Evolutionary conservation across 1,140 invertebrate species (phyloP).

Genomic region (Lerema accius): DNA sequence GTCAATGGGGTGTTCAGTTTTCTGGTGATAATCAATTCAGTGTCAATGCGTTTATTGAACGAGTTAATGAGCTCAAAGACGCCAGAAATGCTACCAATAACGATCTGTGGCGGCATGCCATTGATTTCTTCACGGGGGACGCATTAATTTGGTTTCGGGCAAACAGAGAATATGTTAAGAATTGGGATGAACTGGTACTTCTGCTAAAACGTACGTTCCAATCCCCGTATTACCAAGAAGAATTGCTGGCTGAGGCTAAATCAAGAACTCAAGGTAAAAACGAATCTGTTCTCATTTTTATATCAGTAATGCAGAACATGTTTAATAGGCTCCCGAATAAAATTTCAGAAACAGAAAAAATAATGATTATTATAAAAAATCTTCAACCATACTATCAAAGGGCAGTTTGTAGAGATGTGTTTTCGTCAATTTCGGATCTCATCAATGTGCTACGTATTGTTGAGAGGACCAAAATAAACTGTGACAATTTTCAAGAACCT

Average conservation of each 20-base stretch:
- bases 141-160: slow-evolving; percentile 49
- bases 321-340: slow-evolving; percentile 47
- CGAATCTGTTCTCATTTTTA: slow-evolving; percentile 46
- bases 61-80: slow-evolving; percentile 43
- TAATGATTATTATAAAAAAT: slow-evolving; percentile 51
- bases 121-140: slow-evolving; percentile 50
- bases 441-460: too few species aligned
- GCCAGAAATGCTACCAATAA: slow-evolving; percentile 41
- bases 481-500: too few species aligned
- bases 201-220: slow-evolving; percentile 38
- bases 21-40: slow-evolving; percentile 40
- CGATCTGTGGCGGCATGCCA: slow-evolving; percentile 40
- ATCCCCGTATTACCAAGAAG: slow-evolving; percentile 47
- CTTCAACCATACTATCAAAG: slow-evolving; percentile 52
- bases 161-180: slow-evolving; percentile 36
- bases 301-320: slow-evolving; percentile 54
- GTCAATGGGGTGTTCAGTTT: slow-evolving; percentile 42
- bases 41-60: slow-evolving; percentile 48
- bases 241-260: slow-evolving; percentile 51
- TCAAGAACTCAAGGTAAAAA: slow-evolving; percentile 44
- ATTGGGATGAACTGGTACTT: slow-evolving; percentile 38
- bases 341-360: slow-evolving; percentile 41
- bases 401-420: too few species aligned
- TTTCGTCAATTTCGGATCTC: too few species aligned
- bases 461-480: too few species aligned